Evolutionary conservation across 1,140 invertebrate genomes (phyloP).

Genomic region (Ostrea edulis): DNA sequence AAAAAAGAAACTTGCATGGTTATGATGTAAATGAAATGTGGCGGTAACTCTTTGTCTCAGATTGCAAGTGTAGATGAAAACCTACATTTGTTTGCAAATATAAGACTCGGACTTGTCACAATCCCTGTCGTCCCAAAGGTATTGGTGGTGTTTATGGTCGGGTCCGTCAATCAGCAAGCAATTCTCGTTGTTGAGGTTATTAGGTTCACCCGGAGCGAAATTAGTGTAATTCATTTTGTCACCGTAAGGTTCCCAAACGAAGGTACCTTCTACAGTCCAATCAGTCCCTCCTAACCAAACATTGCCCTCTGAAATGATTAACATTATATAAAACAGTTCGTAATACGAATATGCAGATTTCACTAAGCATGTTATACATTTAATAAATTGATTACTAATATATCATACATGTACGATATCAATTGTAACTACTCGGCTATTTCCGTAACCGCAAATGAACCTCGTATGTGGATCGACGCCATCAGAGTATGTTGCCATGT

Average conservation of each 20-base stretch:
- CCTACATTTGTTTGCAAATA: slow-evolving; percentile 36
- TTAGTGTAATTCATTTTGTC: slow-evolving; percentile 24
- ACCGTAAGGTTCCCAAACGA: slow-evolving; percentile 17
- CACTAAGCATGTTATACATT: too few relatives aligned
- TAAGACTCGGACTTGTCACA: slow-evolving; percentile 8
- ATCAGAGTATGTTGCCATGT: too few relatives aligned
- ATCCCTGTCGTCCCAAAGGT: neutral
- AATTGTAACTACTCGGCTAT: too few relatives aligned
- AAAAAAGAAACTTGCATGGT: too few relatives aligned
- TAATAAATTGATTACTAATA: neutral
- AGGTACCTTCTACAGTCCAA: slow-evolving; percentile 15
- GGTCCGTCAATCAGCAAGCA: neutral
- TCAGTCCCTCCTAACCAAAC: slow-evolving; percentile 21
- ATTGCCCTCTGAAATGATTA: neutral
- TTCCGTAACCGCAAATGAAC: too few relatives aligned
- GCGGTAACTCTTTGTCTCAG: too few relatives aligned
- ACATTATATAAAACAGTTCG: neutral
- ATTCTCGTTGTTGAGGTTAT: neutral
- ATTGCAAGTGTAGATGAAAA: neutral
- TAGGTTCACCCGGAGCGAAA: slow-evolving; percentile 28
- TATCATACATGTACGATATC: too few relatives aligned
- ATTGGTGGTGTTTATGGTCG: neutral
- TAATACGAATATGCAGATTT: too few relatives aligned
- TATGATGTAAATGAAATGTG: too few relatives aligned
- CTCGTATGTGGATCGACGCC: too few relatives aligned